These are phyloP conservation scores for Danaus chrysippus DNA, from an alignment of 2,888 invertebrate species.

Conservation along the genomic window DNA sequence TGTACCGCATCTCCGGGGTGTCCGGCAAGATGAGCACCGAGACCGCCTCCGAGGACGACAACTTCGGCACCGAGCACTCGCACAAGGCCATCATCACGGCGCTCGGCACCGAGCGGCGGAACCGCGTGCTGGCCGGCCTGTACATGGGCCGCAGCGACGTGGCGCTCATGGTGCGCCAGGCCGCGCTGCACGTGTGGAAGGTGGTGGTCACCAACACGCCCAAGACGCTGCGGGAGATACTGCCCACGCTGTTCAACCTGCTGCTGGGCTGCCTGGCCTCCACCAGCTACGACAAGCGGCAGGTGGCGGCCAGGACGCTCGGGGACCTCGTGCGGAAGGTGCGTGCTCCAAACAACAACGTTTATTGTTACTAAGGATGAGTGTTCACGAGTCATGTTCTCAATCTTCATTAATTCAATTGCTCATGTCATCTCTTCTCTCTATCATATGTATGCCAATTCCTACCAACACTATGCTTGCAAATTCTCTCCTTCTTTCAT, in stretches of 20 bases:
- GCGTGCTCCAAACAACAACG: neutral
- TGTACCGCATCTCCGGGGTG: constrained; percentile 98
- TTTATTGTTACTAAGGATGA: neutral
- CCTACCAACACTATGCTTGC: too few relatives aligned
- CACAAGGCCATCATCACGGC: constrained; percentile 93
- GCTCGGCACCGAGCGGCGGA: constrained; percentile 92
- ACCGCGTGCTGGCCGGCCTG: constrained; percentile 94
- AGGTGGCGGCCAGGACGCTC: constrained; percentile 96
- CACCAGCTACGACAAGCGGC: constrained; percentile 96
- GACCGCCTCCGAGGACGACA: constrained; percentile 98
- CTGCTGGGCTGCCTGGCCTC: constrained; percentile 96
- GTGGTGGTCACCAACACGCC: constrained; percentile 99
- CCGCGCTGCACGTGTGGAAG: constrained; percentile 99
- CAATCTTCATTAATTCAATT: too few relatives aligned
- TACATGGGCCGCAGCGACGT: constrained; percentile 99
- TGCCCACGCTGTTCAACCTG: constrained; percentile 95
- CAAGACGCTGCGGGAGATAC: constrained; percentile 95
- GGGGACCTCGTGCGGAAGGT: constrained; percentile 97
- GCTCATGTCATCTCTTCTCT: too few relatives aligned
- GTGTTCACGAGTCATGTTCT: too few relatives aligned
- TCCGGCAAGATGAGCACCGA: constrained; percentile 99
- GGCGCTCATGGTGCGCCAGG: constrained; percentile 97
- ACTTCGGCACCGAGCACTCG: constrained; percentile 98
- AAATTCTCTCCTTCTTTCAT: too few relatives aligned
- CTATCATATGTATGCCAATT: too few relatives aligned